Conservation (phyloP, 2,888 invertebrate species). For the Sesia apiformis region DNA sequence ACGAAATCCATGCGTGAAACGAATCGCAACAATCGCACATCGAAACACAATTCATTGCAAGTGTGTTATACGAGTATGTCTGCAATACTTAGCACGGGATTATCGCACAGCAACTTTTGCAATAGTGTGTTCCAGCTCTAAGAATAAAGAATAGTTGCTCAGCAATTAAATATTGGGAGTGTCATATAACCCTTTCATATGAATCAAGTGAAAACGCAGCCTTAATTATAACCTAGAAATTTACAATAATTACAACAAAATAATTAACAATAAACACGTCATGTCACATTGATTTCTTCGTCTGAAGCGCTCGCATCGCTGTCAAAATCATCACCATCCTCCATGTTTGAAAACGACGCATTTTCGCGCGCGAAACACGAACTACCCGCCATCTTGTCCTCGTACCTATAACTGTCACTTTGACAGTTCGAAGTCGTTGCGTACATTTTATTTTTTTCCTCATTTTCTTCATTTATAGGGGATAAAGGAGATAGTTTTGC, state of each 20-base stretch:
- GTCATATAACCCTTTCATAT: too few species aligned
- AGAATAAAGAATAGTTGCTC: too few species aligned
- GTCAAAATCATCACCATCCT: conserved; percentile 60
- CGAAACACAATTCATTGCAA: too few species aligned
- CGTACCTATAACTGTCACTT: conserved; percentile 36
- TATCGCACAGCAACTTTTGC: too few species aligned
- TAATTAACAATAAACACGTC: conserved; percentile 66
- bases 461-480: conserved; percentile 48
- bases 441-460: conserved; percentile 47
- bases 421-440: conserved; percentile 43
- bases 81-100: too few species aligned
- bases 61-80: too few species aligned
- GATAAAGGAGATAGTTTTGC: conserved; percentile 78
- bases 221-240: neutral
- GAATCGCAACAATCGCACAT: too few species aligned
- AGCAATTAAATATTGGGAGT: too few species aligned
- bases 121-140: too few species aligned
- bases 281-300: conserved; percentile 92
- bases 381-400: conserved; percentile 50
- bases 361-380: conserved; percentile 39
- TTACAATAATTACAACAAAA: neutral
- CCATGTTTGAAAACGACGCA: conserved; percentile 36
- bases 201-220: too few species aligned
- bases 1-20: too few species aligned
- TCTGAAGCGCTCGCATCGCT: conserved; percentile 80